Percentiles rank a stretch among this genome's conserved stretches.
These are phyloP conservation scores for Albula glossodonta DNA, from an alignment of 2,113 vertebrate genomes.

Conservation along the genomic window DNA sequence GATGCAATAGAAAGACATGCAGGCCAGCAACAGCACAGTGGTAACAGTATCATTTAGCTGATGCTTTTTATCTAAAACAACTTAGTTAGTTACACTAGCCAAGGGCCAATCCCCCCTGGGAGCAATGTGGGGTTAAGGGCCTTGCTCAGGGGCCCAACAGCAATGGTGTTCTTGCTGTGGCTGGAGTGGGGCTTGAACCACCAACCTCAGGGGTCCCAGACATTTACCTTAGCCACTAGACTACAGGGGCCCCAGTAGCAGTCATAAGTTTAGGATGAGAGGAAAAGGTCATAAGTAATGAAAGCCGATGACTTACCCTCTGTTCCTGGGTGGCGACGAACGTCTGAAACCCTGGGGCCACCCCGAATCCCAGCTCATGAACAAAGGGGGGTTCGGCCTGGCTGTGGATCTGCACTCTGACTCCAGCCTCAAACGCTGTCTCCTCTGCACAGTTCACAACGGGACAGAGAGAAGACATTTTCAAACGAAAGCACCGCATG, in stretches of 20 bases:
- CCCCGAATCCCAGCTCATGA: constrained; percentile 95
- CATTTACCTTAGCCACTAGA: not conserved
- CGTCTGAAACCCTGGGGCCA: constrained; percentile 97
- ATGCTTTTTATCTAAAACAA: not conserved
- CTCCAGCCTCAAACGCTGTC: constrained; percentile 93
- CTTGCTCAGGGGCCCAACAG: not conserved
- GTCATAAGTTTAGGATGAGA: not conserved
- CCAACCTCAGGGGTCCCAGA: not conserved
- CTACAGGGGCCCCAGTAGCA: not conserved
- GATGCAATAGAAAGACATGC: not conserved
- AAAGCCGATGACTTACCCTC: constrained; percentile 76
- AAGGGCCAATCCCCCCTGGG: not conserved
- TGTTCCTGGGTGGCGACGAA: constrained; percentile 98
- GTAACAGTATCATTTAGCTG: not conserved
- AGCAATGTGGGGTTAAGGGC: not conserved
- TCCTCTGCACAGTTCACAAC: constrained; percentile 76
- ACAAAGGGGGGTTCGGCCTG: constrained; percentile 95
- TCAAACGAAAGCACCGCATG: not conserved
- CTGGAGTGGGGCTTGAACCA: not conserved
- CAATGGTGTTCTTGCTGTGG: not conserved
- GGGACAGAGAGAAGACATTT: constrained; percentile 39
- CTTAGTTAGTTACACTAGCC: not conserved
- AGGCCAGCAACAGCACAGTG: not conserved
- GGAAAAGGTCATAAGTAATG: not conserved
- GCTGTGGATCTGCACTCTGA: constrained; percentile 98